Evolutionary conservation across 2,797 vertebrate genomes (phyloP).

Genomic region (Rhinophrynus dorsalis): DNA sequence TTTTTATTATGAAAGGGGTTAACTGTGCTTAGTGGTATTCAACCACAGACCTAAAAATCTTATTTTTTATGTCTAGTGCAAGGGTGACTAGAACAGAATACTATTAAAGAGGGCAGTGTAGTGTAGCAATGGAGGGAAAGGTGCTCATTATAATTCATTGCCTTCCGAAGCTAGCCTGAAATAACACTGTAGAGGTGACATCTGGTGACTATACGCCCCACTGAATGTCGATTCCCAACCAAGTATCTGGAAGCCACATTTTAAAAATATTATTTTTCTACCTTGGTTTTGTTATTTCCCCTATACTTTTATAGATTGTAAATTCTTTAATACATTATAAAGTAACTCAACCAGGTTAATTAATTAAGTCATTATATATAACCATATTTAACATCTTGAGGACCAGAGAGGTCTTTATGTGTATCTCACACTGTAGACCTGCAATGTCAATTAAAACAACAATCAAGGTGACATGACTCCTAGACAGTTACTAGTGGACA

Average conservation of each 20-base stretch:
- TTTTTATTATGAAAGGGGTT: conserved; percentile 19
- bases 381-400: too few species aligned
- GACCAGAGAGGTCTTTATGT: too few species aligned
- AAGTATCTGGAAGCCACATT: background rate
- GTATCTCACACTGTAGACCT: too few species aligned
- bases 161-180: conserved; percentile 34
- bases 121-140: conserved; percentile 41
- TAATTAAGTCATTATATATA: too few species aligned
- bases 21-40: background rate
- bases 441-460: too few species aligned
- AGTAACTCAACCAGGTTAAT: too few species aligned
- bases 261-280: too few species aligned
- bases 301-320: too few species aligned
- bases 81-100: conserved; percentile 15
- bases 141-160: conserved; percentile 42
- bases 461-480: too few species aligned
- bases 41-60: conserved; percentile 26
- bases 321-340: too few species aligned
- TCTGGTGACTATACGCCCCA: conserved; percentile 10
- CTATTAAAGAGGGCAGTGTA: conserved; percentile 35
- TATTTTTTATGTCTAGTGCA: conserved; percentile 24
- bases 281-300: too few species aligned
- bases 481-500: too few species aligned
- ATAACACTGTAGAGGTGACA: conserved; percentile 35
- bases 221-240: background rate